phyloP scores from a whole-genome alignment of 2,888 invertebrate genomes.

The Syrphus vitripennis region DNA sequence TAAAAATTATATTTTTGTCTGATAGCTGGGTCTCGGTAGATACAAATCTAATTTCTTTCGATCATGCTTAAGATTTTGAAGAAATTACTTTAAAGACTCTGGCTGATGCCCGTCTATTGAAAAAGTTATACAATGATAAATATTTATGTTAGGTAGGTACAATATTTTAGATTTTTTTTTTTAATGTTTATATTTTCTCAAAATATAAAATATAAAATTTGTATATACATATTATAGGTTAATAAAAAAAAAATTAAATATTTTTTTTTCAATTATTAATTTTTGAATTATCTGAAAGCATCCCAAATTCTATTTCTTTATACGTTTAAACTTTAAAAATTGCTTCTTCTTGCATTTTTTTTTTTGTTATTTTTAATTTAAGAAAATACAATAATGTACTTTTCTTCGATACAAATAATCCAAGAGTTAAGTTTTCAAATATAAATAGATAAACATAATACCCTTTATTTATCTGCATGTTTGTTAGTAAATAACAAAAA shows the following conservation, averaged over 20 bases:
- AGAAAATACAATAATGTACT: neutral
- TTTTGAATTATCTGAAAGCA: neutral
- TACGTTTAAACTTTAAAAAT: neutral
- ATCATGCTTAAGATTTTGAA: too few species aligned
- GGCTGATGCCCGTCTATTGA: too few species aligned
- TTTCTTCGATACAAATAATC: neutral
- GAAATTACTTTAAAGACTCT: too few species aligned
- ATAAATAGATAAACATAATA: neutral
- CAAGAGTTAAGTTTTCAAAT: neutral
- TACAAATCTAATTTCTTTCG: too few species aligned
- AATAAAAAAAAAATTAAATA: neutral
- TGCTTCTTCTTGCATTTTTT: constrained; percentile 6
- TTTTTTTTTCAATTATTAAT: neutral
- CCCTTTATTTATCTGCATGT: constrained; percentile 22
- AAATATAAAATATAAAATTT: too few species aligned
- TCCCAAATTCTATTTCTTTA: neutral
- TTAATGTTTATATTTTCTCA: too few species aligned
- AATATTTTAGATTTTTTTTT: too few species aligned
- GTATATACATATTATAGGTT: neutral
- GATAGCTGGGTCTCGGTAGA: too few species aligned
- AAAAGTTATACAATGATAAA: too few species aligned
- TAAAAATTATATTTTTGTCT: too few species aligned
- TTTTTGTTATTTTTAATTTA: neutral
- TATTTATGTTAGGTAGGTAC: too few species aligned
- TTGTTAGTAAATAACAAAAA: constrained; percentile 16